A percentile compares a stretch with the other conserved stretches of the same genome.
These are phyloP conservation scores for Cetoscarus ocellatus DNA, from an alignment of 2,797 vertebrate species.

Conservation along the genomic window DNA sequence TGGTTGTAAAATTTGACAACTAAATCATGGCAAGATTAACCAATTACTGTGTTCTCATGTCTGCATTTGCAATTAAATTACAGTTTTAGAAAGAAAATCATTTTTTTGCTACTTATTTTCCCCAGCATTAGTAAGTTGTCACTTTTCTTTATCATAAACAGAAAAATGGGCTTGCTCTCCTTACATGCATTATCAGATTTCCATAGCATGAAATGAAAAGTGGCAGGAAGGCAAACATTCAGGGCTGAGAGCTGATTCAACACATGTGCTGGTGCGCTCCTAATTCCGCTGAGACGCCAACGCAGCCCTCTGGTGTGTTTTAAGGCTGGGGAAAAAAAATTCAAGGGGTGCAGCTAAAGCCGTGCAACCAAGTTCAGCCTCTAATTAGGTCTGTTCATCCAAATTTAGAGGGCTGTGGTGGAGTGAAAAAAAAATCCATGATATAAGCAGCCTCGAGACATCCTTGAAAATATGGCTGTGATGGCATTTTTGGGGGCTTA, in stretches of 20 bases:
- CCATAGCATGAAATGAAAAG: slow-evolving; percentile 50
- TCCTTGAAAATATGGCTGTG: slow-evolving; percentile 67
- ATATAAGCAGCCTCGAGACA: slow-evolving; percentile 67
- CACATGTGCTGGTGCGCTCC: slow-evolving; percentile 44
- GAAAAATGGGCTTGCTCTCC: background rate
- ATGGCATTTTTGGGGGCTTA: slow-evolving; percentile 70
- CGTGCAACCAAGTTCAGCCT: slow-evolving; percentile 68
- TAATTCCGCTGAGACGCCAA: slow-evolving; percentile 65
- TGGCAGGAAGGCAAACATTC: slow-evolving; percentile 33
- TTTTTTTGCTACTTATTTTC: background rate
- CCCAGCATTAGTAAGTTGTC: background rate
- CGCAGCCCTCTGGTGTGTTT: slow-evolving; percentile 60
- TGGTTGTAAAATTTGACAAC: background rate
- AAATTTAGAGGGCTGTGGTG: slow-evolving; percentile 69
- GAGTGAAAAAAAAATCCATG: slow-evolving; percentile 43
- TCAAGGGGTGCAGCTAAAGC: slow-evolving; percentile 57
- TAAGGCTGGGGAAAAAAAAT: slow-evolving; percentile 58
- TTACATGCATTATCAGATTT: slow-evolving; percentile 21
- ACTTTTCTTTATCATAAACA: background rate
- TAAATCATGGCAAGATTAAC: background rate
- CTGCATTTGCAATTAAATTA: background rate
- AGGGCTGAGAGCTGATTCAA: slow-evolving; percentile 52
- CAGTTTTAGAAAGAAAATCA: background rate
- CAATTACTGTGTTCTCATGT: background rate
- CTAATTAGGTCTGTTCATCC: slow-evolving; percentile 73